Percentiles rank a stretch among this genome's conserved stretches.
Evolutionary conservation across 2,888 invertebrate genomes (phyloP).

Genomic region (Cepaea hortensis): DNA sequence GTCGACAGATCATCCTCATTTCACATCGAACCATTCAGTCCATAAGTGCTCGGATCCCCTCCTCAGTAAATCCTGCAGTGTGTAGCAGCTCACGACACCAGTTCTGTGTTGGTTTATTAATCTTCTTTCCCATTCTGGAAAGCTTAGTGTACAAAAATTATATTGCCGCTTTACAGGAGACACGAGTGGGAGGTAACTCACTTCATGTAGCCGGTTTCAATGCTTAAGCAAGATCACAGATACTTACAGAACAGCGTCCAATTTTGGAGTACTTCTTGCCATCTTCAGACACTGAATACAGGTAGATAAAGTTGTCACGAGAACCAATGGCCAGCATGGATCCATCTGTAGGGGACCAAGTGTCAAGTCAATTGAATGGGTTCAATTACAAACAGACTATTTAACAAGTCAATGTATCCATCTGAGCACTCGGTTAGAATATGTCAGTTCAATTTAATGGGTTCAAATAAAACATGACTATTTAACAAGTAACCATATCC

Average conservation of each 20-base stretch:
- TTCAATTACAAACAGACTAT: not conserved
- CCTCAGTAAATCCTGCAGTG: too few species aligned
- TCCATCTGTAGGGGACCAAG: slow-evolving; percentile 81
- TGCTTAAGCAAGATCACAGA: not conserved
- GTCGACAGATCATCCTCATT: too few species aligned
- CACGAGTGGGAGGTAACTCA: too few species aligned
- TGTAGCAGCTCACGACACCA: too few species aligned
- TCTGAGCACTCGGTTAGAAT: not conserved
- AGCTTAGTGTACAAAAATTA: too few species aligned
- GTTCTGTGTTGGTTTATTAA: too few species aligned
- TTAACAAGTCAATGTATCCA: not conserved
- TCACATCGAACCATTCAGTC: too few species aligned
- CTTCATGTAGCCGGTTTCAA: too few species aligned
- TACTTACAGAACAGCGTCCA: slow-evolving; percentile 88
- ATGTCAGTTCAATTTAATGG: not conserved
- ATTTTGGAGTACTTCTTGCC: slow-evolving; percentile 87
- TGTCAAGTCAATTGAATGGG: not conserved
- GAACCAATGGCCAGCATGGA: slow-evolving; percentile 89
- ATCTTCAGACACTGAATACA: slow-evolving; percentile 88
- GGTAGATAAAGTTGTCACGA: slow-evolving; percentile 91
- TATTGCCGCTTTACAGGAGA: too few species aligned
- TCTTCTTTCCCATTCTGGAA: too few species aligned
- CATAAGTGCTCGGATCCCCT: too few species aligned
- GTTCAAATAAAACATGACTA: not conserved
- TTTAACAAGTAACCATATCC: not conserved